Base-by-base conservation (phyloP, 2,888 invertebrate genomes). In the Drosophila koepferae region DNA sequence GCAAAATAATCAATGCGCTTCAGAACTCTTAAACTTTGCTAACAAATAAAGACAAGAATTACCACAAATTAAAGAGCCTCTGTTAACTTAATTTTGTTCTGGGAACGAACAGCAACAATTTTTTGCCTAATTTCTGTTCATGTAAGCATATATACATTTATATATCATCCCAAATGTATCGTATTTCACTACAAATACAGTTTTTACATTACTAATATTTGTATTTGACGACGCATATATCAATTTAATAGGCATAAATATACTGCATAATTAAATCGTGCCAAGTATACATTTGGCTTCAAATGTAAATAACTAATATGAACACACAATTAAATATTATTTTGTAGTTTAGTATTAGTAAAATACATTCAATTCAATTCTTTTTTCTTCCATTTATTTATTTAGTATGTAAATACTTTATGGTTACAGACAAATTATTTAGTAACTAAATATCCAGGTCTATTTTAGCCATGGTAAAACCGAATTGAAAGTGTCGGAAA, bases 1-100 rank as follows among this genome's bases (percentile, higher is more conserved):
- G 46, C n/a, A 61, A 69, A 56, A 54, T 56, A 64, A 70, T 71
- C 46, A 61, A 80, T 64, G 61, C 46, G 38, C 34, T 58, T 44
- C 12, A 36, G 20, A 9, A 23, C 43, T 36, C 77, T 41, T 59
- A 49, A 71, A 55, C 31, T 34, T 66, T 18, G 18, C 2, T n/a
- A 53, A 38, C 31, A 31, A 49, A 61, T 23, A 41, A 40, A 20
- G 40, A 14, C 16, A 53, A 20, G 20, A 41, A 23, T n/a, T 40
- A 40, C 23, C 6, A 36, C 43, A 20, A 51, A 12, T 18, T 18
- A 51, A 51, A 10, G 34, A 1, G 18, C 14, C 34, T 51, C 18
- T 34, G 18, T 18, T 18, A 18, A 38, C n/a, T 20, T 34, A 40
- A 34, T 40, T 16, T 4, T n/a, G 20, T 34, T 41, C 23, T 65